Base-by-base conservation (phyloP, 2,797 vertebrate genomes). In the Microctenopoma lineatum region DNA sequence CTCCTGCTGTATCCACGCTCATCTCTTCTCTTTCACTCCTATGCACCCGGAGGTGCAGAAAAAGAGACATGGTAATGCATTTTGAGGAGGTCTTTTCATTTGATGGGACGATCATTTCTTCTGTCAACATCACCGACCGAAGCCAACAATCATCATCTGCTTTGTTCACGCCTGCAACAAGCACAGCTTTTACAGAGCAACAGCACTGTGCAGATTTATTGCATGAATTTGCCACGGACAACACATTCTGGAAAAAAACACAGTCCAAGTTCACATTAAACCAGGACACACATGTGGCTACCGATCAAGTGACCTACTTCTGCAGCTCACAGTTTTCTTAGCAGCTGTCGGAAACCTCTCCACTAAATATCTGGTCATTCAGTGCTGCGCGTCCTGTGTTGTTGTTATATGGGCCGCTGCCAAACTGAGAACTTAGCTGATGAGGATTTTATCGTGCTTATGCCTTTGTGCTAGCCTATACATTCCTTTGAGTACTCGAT, bases 281-380 rank as follows among this genome's bases (percentile, higher is more conserved):
- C 25, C 60, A 68, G 80, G 69, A 55, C 75, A 55, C 56, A 52
- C 57, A 54, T 66, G 50, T 65, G 66, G 66, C 29, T 41, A 12
- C 56, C 55, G 54, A 60, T 75, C 44, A 32, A 55, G 64, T 80
- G 73, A 78, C 80, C 80, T 66, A 79, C 66, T 79, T 83, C 48
- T 61, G 44, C 13, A 9, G 52, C 41, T 79, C 65, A 51, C 60
- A 61, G 60, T 57, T 41, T 77, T 71, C 64, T 69, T 45, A 67
- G 48, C 76, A 77, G 74, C 75, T 76, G 66, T 75, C 75, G 45
- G 21, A 53, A 54, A 68, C 66, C 64, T 69, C 60, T 71, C 60
- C 38, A 27, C 58, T 79, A 66, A 77, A 73, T 73, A 70, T 83
- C 70, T 79, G 64, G 67, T 80, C 59, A 66, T 67, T 75, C 54